These are phyloP conservation scores for Lepilemur ruficaudatus DNA, from an alignment of 2,797 vertebrate genomes.

Conservation along the genomic window DNA sequence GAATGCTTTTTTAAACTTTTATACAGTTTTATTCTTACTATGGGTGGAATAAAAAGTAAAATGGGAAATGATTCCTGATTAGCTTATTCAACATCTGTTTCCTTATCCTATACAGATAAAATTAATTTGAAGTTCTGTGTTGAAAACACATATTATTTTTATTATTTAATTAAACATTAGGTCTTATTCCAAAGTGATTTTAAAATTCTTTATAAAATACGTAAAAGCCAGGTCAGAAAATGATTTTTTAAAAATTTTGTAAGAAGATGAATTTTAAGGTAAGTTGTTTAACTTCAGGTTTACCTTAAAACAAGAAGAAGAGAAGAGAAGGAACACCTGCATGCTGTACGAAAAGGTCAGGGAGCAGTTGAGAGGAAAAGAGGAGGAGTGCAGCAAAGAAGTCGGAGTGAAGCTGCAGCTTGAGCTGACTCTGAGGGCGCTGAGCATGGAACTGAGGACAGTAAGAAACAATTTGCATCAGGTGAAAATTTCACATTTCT, in stretches of 20 bases:
- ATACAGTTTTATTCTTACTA: not conserved
- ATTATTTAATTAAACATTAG: not conserved
- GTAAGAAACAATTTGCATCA: slow-evolving; percentile 89
- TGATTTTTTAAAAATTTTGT: not conserved
- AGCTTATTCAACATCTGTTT: not conserved
- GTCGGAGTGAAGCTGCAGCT: slow-evolving; percentile 89
- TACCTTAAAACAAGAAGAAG: slow-evolving; percentile 92
- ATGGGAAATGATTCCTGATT: not conserved
- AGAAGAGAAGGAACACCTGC: slow-evolving; percentile 90
- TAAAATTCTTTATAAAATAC: not conserved
- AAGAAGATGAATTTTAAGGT: not conserved
- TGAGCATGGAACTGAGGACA: slow-evolving; percentile 90
- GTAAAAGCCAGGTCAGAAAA: not conserved
- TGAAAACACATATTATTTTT: not conserved
- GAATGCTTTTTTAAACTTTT: not conserved
- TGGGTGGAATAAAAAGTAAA: not conserved
- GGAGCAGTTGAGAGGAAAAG: not conserved
- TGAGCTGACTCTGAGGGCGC: slow-evolving; percentile 87
- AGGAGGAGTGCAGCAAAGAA: slow-evolving; percentile 87
- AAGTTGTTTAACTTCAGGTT: slow-evolving; percentile 83
- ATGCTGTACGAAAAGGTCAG: slow-evolving; percentile 77
- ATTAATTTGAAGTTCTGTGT: not conserved
- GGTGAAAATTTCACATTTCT: slow-evolving; percentile 78
- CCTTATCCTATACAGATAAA: not conserved
- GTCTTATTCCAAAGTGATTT: not conserved